Conservation (phyloP, 1,140 invertebrate genomes). For the Neodiprion pinetum region DNA sequence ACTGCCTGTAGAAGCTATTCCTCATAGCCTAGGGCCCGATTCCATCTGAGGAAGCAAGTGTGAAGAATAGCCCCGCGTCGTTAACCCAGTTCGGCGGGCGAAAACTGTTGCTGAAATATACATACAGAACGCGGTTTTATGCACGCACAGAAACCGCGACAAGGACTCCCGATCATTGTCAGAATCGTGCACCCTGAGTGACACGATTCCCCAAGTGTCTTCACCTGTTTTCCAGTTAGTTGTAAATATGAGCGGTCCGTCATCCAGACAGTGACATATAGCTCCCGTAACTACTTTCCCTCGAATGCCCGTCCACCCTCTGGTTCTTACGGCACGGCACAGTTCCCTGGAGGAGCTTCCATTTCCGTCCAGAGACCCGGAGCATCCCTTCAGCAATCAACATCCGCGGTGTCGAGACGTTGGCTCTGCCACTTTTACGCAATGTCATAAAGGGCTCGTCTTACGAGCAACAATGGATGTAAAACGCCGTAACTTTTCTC, state of each 20-base stretch:
- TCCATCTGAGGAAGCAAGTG: no score
- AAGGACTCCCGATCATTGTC: neutral
- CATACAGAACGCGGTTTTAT: no score
- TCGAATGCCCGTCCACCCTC: constrained; percentile 8
- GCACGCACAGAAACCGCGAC: no score
- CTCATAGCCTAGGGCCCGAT: no score
- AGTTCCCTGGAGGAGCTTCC: constrained; percentile 23
- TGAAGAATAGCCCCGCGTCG: no score
- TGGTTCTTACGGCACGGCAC: constrained; percentile 29
- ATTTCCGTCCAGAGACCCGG: constrained; percentile 29
- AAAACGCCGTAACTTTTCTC: neutral
- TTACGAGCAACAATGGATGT: constrained; percentile 34
- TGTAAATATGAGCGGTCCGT: constrained; percentile 55
- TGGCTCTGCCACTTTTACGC: constrained; percentile 42
- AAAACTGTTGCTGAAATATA: no score
- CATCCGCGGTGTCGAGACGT: constrained; percentile 48
- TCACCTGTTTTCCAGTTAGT: constrained; percentile 19
- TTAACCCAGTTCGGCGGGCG: no score
- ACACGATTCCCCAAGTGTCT: neutral
- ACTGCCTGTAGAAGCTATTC: no score
- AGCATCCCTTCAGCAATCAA: constrained; percentile 42
- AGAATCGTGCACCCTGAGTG: neutral
- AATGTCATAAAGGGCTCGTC: constrained; percentile 50
- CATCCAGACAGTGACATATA: constrained; percentile 52
- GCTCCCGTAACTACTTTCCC: constrained; percentile 48